A percentile compares a stretch with the other conserved stretches of the same genome.
These are phyloP conservation scores for Xenopus petersii DNA, from an alignment of 2,797 vertebrate genomes.

Conservation along the genomic window DNA sequence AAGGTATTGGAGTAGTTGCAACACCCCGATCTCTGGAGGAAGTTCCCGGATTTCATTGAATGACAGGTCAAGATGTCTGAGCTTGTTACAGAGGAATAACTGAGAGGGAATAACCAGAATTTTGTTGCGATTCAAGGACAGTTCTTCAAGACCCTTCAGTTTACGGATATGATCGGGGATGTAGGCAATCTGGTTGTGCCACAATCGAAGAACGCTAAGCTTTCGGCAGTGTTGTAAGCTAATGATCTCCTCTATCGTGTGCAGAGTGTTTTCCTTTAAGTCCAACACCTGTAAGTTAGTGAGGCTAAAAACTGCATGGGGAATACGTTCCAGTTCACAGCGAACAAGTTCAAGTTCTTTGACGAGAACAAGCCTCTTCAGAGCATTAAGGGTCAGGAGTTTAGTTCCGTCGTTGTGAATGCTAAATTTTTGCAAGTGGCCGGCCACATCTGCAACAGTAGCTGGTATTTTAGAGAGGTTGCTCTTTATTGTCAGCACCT, in stretches of 20 bases:
- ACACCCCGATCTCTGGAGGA: conserved; percentile 75
- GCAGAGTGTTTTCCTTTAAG: conserved; percentile 80
- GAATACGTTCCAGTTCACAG: conserved; percentile 82
- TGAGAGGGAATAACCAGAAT: conserved; percentile 72
- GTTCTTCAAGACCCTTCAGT: conserved; percentile 74
- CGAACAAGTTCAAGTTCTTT: conserved; percentile 75
- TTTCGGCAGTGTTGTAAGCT: conserved; percentile 86
- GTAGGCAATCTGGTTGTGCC: conserved; percentile 84
- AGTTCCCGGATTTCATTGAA: conserved; percentile 77
- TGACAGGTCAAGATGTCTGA: conserved; percentile 80
- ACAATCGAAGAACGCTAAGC: conserved; percentile 74
- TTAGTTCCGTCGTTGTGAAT: conserved; percentile 77
- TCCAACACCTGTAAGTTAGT: conserved; percentile 79
- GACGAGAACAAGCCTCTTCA: conserved; percentile 78
- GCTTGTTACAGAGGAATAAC: conserved; percentile 76
- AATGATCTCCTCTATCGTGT: conserved; percentile 84
- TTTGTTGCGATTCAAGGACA: conserved; percentile 83
- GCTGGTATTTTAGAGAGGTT: conserved; percentile 79
- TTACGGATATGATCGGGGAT: conserved; percentile 84
- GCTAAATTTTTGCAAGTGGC: conserved; percentile 72
- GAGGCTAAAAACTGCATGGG: conserved; percentile 83
- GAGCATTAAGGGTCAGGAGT: conserved; percentile 75
- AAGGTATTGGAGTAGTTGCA: conserved; percentile 79
- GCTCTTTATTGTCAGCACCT: conserved; percentile 70
- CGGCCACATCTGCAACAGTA: conserved; percentile 69